These are phyloP conservation scores for Pontoporia blainvillei DNA, from an alignment of 2,113 vertebrate genomes.

Conservation along the genomic window DNA sequence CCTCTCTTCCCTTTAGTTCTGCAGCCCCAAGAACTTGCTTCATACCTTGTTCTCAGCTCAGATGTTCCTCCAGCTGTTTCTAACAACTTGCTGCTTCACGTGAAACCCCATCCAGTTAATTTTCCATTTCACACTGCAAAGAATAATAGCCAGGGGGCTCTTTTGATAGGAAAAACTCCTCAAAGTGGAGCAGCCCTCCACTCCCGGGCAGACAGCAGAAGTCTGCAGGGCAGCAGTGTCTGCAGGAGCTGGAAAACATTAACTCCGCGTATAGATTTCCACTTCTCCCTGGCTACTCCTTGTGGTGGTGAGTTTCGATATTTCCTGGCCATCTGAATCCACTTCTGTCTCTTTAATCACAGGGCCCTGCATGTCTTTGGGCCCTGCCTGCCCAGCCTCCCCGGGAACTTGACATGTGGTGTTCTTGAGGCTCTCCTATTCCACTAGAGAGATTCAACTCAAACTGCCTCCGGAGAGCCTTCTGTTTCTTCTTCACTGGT, in stretches of 20 bases:
- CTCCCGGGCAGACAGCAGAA: constrained; percentile 32
- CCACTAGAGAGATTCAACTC: not conserved
- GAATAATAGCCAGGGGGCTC: constrained; percentile 47
- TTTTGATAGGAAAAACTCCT: constrained; percentile 43
- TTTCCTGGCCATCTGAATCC: constrained; percentile 74
- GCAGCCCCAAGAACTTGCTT: not conserved
- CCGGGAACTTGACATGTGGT: not conserved
- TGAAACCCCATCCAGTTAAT: constrained; percentile 62
- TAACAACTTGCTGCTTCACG: not conserved
- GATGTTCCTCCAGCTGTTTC: not conserved
- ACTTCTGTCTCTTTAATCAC: constrained; percentile 72
- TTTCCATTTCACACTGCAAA: constrained; percentile 65
- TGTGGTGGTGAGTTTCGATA: constrained; percentile 54
- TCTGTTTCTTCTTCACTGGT: not conserved
- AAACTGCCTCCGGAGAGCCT: not conserved
- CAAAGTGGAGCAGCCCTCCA: not conserved
- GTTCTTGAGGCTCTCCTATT: not conserved
- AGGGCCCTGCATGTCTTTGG: not conserved
- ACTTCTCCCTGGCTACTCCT: constrained; percentile 69
- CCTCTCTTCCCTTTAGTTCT: not conserved
- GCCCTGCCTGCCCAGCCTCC: not conserved
- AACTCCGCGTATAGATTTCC: constrained; percentile 78
- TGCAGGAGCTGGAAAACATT: constrained; percentile 79
- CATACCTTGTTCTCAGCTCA: not conserved
- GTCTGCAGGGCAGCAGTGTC: constrained; percentile 59